Evolutionary conservation across 1,140 invertebrate genomes (phyloP).

Genomic region (Drosophila micromelanica): DNA sequence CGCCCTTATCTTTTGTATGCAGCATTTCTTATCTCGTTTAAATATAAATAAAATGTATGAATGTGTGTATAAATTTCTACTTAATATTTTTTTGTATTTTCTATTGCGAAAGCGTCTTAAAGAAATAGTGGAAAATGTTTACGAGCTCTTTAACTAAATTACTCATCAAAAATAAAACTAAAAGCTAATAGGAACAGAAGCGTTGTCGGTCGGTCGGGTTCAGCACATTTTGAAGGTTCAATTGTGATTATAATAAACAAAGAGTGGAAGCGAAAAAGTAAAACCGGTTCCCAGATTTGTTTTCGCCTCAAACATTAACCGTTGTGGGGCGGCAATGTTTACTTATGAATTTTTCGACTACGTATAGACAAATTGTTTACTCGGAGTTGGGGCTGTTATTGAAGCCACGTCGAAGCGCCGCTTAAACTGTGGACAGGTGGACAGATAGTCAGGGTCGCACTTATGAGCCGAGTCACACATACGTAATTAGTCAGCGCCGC

Average conservation of each 20-base stretch:
- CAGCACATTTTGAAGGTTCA: constrained; percentile 40
- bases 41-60: constrained; percentile 2
- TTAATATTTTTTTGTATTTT: constrained; percentile 14
- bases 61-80: not conserved
- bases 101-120: not conserved
- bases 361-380: constrained; percentile 75
- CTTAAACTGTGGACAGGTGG: constrained; percentile 51
- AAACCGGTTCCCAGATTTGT: constrained; percentile 40
- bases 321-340: constrained; percentile 45
- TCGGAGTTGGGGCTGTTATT: constrained; percentile 34
- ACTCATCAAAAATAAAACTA: constrained; percentile 22
- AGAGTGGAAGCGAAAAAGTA: constrained; percentile 3
- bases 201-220: constrained; percentile 17
- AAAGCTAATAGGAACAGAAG: constrained; percentile 28
- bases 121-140: not conserved
- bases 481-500: constrained; percentile 31
- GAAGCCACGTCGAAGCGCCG: constrained; percentile 49
- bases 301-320: constrained; percentile 24
- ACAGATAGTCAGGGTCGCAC: constrained; percentile 64
- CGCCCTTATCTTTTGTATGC: constrained; percentile 18
- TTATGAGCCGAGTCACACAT: constrained; percentile 42
- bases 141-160: constrained; percentile 15
- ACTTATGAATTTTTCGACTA: constrained; percentile 44
- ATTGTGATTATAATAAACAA: constrained; percentile 47
- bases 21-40: constrained; percentile 21